Base-by-base conservation (phyloP, 2,797 vertebrate genomes). In the Alfaro cultratus region DNA sequence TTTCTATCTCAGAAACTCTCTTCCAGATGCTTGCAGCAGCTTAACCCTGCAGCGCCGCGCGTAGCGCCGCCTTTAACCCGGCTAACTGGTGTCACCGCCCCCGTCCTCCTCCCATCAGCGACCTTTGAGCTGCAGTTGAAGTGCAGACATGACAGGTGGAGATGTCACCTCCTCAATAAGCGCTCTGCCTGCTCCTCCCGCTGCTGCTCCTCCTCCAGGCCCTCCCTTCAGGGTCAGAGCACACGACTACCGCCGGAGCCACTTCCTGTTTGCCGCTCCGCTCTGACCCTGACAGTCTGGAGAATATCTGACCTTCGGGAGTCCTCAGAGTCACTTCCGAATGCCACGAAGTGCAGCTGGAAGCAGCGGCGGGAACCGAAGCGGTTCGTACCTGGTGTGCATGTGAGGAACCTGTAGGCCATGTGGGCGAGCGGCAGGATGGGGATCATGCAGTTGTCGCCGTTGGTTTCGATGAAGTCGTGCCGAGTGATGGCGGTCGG, bases 391-490 rank as follows among this genome's bases (percentile, higher is more conserved):
- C 98, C 98, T 86, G 96, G 94, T 85, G 97, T 95, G 89, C 95
- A 94, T 55, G 96, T 97, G 89, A 94, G 82, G 92, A 98, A 97
- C 87, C 95, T 97, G 94, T 96, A 97, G 46, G 97, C 97, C 97
- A 98, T 98, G 91, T 96, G 96, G 73, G 97, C 93, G 91, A 99
- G 86, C 0, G 97, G 98, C 45, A 99, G 89, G 78, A 99, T 91
- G 0, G 97, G 97, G 90, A 98, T 94, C 95, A 98, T 97, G 88
- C 98, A 99, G 95, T 99, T 99, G 95, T 99, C 98, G 0, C 98
- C 98, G 1, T 99, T 99, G 84, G 97, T 99, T 94, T 99, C 98
- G 31, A 99, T 98, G 89, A 99, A 98, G 94, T 99, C 97, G 9
- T 99, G 98, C 21, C 97, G 96, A 4, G 98, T 99, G 91, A 99